Conservation (phyloP, 2,888 invertebrate species). For the Tenthredo distinguenda region DNA sequence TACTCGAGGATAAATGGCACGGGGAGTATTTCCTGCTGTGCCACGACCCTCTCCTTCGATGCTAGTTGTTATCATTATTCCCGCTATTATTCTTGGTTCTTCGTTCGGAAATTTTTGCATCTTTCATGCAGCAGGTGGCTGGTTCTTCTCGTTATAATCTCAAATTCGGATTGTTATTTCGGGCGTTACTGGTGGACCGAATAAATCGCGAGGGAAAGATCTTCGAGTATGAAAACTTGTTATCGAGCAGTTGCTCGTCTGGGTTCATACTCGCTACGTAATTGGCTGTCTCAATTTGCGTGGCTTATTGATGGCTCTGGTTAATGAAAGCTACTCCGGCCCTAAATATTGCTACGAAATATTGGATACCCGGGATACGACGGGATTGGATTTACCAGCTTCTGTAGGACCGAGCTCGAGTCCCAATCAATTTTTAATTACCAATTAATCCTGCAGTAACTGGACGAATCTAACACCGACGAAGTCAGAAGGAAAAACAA, state of each 20-base stretch:
- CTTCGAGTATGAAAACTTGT: too few relatives aligned
- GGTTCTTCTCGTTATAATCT: neutral
- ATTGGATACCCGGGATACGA: neutral
- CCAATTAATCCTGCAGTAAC: conserved; percentile 31
- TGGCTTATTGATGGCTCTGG: neutral
- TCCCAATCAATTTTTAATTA: conserved; percentile 43
- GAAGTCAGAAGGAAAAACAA: neutral
- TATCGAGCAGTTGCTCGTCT: neutral
- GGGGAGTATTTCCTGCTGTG: neutral
- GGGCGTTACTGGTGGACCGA: neutral
- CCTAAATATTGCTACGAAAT: neutral
- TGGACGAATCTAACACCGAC: neutral
- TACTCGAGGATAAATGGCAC: neutral
- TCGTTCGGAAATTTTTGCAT: neutral
- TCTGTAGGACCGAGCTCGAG: neutral
- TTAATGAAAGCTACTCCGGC: neutral
- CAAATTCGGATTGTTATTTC: neutral
- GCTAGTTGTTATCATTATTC: neutral
- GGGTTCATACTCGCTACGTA: neutral
- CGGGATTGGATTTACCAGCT: conserved; percentile 3
- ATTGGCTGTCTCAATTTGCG: neutral
- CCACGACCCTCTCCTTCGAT: neutral
- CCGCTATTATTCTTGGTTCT: neutral
- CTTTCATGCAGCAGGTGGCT: neutral
- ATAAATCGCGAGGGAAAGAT: neutral